Evolutionary conservation across 92 coral and sea anemone genomes (phyloP), one percentile per base, ranked within the genome.

Genomic region (Epizoanthus scotinus): DNA sequence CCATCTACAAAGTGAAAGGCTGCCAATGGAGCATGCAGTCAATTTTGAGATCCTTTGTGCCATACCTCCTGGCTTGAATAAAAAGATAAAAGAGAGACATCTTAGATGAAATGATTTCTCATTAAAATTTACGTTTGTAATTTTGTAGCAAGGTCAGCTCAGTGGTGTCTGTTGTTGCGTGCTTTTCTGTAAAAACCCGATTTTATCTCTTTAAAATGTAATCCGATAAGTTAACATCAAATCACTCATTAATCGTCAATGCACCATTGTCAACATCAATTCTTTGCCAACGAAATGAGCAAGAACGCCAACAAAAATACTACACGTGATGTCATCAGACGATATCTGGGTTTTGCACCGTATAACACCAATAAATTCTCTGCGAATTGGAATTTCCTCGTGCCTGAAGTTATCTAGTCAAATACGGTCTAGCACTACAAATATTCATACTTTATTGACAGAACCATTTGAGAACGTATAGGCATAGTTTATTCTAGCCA

Each of bases 171-270:
- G 28, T 17, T n/a, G 21, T 64, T 75, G 67, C 81, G 69, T 75
- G 81, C 81, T 47, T 38, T n/a, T 66, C 38, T 34, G 81, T 75
- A 40, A 36, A 59, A 64, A 36, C 17, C 34, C 40, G 81, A 75
- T 75, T 75, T 75, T 75, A 59, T 59, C 81, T 75, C 81, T 57
- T 71, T 74, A 75, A 57, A 75, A 38, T 75, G 81, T 75, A 75
- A 75, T 59, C 69, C 68, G 81, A 75, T 75, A 44, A 75, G 55
- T 59, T n/a, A 59, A 24, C 67, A 60, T 67, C 24, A 24, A 59
- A 40, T 75, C 55, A 36, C 81, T 17, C 44, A 60, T 52, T 58
- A 20, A 59, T 29, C 53, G 31, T 75, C 81, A 75, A 75, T 75
- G 69, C 60, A 59, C 55, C 68, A 20, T 75, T 75, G 81, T 75